Conservation (phyloP, 2,797 vertebrate species). For the Mormyrus proboscirostris region DNA sequence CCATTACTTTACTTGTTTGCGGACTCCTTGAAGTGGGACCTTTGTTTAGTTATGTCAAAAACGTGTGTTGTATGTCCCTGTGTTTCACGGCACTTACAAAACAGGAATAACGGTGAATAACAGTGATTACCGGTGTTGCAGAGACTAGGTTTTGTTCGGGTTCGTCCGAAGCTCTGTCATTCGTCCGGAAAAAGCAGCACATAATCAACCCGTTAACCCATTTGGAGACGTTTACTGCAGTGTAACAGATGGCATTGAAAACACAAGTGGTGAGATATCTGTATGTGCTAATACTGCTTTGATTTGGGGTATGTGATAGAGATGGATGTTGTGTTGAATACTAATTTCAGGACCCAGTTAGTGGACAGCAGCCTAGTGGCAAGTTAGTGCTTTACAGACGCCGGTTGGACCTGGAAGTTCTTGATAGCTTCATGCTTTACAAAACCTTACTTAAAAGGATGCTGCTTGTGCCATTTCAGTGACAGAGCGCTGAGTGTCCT, state of each 20-base stretch:
- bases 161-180: background rate
- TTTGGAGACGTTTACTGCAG: background rate
- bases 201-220: background rate
- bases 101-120: background rate
- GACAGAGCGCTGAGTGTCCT: background rate
- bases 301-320: background rate
- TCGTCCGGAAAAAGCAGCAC: background rate
- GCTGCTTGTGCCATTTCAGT: background rate
- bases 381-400: background rate
- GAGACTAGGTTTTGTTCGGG: background rate
- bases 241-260: conserved; percentile 18
- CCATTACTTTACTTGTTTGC: background rate
- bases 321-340: background rate
- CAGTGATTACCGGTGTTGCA: background rate
- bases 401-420: background rate
- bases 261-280: conserved; percentile 14
- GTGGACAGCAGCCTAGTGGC: background rate
- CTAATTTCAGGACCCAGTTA: background rate
- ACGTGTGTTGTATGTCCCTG: background rate
- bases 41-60: background rate
- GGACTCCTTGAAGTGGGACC: background rate
- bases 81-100: background rate
- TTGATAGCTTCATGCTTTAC: background rate
- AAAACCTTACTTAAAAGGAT: background rate
- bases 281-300: conserved; percentile 1